A percentile compares a stretch with the other conserved stretches of the same genome.
Conservation (phyloP, 1,140 invertebrate genomes). For the Ceratosolen fusciceps region DNA sequence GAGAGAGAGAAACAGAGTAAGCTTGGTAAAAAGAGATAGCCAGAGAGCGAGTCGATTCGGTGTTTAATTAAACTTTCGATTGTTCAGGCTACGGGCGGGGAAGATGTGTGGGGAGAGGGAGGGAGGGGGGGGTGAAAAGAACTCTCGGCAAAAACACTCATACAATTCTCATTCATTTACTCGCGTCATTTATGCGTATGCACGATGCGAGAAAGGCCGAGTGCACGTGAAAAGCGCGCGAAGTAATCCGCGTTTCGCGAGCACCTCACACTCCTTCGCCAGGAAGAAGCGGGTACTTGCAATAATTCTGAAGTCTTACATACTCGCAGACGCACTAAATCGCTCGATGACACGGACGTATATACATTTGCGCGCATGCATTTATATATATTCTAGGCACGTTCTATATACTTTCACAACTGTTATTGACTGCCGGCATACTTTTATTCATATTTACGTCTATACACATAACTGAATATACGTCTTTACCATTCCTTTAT, state of each 20-base stretch:
- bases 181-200: not conserved
- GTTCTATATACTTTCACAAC: not conserved
- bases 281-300: conserved; percentile 49
- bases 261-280: conserved; percentile 51
- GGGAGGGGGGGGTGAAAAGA: too few relatives aligned
- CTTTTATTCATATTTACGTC: conserved; percentile 1
- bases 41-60: not conserved
- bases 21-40: not conserved
- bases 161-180: not conserved
- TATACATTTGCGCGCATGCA: not conserved
- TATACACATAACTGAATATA: not conserved
- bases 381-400: conserved; percentile 8
- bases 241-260: not conserved
- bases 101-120: not conserved
- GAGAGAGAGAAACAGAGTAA: not conserved
- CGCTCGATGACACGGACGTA: not conserved
- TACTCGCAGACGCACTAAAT: not conserved
- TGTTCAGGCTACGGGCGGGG: not conserved
- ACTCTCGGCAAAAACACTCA: not conserved
- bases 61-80: too few relatives aligned
- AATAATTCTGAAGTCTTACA: not conserved
- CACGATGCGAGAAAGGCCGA: not conserved
- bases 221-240: not conserved
- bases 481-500: not conserved
- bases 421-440: not conserved